Evolutionary conservation across 2,113 vertebrate genomes (phyloP).

Genomic region (Aptenodytes forsteri): DNA sequence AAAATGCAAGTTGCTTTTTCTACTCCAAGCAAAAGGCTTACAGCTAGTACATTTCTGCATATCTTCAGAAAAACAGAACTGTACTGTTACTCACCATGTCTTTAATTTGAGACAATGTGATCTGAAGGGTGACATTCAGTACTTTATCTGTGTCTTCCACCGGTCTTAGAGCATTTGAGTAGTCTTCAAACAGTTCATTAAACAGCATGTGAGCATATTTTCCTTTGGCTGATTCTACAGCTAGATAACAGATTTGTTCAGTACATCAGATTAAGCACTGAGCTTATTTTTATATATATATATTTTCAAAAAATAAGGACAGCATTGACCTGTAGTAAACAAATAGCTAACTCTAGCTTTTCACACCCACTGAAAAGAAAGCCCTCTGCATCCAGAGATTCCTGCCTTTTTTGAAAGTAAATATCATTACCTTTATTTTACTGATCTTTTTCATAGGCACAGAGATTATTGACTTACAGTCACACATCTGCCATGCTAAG

Average conservation of each 20-base stretch:
- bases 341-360: neutral
- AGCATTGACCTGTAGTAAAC: neutral
- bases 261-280: neutral
- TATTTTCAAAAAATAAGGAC: neutral
- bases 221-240: constrained; percentile 85
- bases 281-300: neutral
- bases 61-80: neutral
- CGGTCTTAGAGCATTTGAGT: constrained; percentile 90
- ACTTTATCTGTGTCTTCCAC: constrained; percentile 94
- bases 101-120: constrained; percentile 97
- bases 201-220: constrained; percentile 93
- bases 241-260: constrained; percentile 67
- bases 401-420: neutral
- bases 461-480: neutral
- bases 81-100: constrained; percentile 87
- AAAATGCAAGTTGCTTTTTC: neutral
- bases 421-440: neutral
- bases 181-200: constrained; percentile 89
- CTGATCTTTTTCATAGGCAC: neutral
- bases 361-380: neutral
- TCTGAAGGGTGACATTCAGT: constrained; percentile 93
- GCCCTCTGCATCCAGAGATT: neutral
- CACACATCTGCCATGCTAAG: neutral
- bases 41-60: neutral
- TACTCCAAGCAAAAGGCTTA: neutral